Percentiles rank a stretch among this genome's conserved stretches.
Conservation (phyloP, 2,797 vertebrate genomes). For the Falco rusticolus region DNA sequence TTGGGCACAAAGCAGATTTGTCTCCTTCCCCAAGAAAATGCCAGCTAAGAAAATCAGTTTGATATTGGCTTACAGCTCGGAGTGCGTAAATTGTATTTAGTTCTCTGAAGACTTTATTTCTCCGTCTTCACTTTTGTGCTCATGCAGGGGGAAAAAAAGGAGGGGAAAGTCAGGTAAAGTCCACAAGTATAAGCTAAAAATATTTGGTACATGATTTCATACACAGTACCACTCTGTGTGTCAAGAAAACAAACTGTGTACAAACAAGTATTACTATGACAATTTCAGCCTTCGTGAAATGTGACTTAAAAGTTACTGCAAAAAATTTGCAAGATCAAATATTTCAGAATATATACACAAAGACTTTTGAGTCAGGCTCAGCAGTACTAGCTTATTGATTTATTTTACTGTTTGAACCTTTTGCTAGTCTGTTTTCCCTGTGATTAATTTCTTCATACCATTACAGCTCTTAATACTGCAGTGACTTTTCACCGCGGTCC, state of each 20-base stretch:
- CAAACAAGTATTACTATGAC: not conserved
- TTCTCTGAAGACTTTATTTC: not conserved
- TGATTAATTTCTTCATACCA: not conserved
- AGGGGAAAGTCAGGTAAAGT: not conserved
- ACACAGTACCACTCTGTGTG: not conserved
- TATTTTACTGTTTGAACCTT: not conserved
- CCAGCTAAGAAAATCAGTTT: not conserved
- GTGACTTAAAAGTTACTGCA: not conserved
- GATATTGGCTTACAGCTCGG: not conserved
- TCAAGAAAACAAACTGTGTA: not conserved
- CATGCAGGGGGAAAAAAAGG: not conserved
- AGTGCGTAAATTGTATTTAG: not conserved
- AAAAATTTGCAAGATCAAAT: not conserved
- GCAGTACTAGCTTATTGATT: not conserved
- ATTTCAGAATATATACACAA: not conserved
- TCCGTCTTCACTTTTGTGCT: not conserved
- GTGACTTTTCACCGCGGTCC: conserved; percentile 28
- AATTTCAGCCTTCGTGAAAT: not conserved
- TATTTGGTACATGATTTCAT: not conserved
- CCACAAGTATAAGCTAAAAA: not conserved
- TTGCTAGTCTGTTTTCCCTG: not conserved
- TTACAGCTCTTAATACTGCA: conserved; percentile 38
- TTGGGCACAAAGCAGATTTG: not conserved
- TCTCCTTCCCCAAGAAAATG: not conserved
- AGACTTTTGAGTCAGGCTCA: not conserved